Base-by-base conservation (phyloP, 2,888 invertebrate genomes). In the Acrobasis repandana region DNA sequence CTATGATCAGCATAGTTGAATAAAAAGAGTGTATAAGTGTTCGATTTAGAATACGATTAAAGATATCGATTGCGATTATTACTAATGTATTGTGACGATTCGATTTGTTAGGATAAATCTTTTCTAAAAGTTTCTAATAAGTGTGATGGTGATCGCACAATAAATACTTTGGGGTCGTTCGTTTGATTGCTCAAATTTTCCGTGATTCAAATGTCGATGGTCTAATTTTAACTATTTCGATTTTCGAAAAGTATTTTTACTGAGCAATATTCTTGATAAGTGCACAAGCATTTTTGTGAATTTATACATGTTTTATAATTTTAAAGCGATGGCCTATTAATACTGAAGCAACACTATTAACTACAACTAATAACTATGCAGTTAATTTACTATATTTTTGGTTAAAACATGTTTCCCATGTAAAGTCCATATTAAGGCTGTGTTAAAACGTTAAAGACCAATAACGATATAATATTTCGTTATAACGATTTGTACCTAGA, bases 1-100 rank as follows among this genome's bases (percentile, higher is more conserved):
- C 72, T 75, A 75, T 76, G 73, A 57, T 10, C 11, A 73, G 72
- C 73, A 75, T 72, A 74, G 70, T 68, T 43, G 52, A 65, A 63
- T 54, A 61, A 62, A 56, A 52, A 63, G 65, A 70, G 74, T 71
- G 71, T 63, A 62, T 10, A 16, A 20, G 46, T 56, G 51, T 51
- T 34, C 51, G 51, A 51, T 34, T 51, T 51, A 51, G n/a, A 51
- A 51, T 57, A 33, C 36, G 36, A 58, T 49, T 16, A 14, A n/a
- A 1, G 33, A 48, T 34, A 36, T 48, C n/a, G 34, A 57, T n/a
- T 54, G 8, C 8, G 10, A 18, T 57, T 16, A 15, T 54, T 11
- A 20, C 15, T 38, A 56, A 38, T 5, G 18, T 38, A 6, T 28
- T 43, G 43, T 14, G 56, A 56, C 38, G 9, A 15, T 51, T 33